These are phyloP conservation scores for Triplophysa tibetana DNA, from an alignment of 2,113 vertebrate species.

Conservation along the genomic window DNA sequence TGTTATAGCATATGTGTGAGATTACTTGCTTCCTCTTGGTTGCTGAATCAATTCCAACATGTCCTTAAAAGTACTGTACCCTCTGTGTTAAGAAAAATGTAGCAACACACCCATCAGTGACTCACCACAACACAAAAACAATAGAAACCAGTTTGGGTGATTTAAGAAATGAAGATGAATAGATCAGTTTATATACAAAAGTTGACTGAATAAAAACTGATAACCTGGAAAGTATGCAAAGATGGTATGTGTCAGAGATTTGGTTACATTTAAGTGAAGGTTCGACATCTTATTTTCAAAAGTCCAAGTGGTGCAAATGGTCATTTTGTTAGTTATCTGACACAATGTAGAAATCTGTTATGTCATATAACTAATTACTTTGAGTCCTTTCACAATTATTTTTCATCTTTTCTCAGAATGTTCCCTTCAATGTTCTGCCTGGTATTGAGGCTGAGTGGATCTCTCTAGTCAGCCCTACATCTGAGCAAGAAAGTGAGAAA, in stretches of 20 bases:
- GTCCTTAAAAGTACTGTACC: conserved; percentile 10
- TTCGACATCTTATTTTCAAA: too few relatives aligned
- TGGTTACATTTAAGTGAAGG: too few relatives aligned
- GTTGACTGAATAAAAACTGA: too few relatives aligned
- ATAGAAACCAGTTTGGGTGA: neutral
- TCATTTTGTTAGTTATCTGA: neutral
- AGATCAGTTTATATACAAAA: neutral
- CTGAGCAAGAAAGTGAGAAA: conserved; percentile 20
- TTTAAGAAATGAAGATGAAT: neutral
- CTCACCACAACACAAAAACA: conserved; percentile 5
- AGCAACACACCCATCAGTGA: conserved; percentile 32
- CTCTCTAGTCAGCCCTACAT: conserved; percentile 15
- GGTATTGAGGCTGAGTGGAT: neutral
- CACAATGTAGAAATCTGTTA: neutral
- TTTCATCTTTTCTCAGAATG: conserved; percentile 34
- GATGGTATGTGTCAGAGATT: too few relatives aligned
- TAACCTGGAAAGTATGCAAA: too few relatives aligned
- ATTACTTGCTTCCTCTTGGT: neutral
- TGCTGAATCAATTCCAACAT: conserved; percentile 6
- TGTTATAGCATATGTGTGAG: neutral
- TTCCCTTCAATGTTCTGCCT: neutral
- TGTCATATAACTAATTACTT: too few relatives aligned
- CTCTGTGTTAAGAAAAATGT: conserved; percentile 12
- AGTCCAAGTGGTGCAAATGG: too few relatives aligned
- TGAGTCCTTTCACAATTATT: neutral